Evolutionary conservation across 2,113 vertebrate species (phyloP), one percentile per base, ranked within the genome.

Genomic region (Oreochromis spilurus): DNA sequence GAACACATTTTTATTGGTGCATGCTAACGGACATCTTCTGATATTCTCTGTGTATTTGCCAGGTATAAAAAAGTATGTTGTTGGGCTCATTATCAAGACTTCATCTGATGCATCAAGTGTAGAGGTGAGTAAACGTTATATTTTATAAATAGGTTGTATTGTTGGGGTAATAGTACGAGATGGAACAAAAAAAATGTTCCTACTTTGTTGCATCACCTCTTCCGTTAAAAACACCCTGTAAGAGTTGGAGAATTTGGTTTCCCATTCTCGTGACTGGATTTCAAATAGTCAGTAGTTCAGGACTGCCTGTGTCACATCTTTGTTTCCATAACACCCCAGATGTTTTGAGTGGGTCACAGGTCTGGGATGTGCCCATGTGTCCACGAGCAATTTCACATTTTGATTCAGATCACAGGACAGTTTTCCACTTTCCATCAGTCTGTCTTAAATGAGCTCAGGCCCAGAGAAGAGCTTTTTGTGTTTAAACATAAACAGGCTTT

Each of bases 11-110:
- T 38, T 26, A 70, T 53, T 26, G 19, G 17, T 54, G 34, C 34
- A 45, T 9, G n/a, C 79, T 93, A 70, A 94, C 72, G 1, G 2
- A 57, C 45, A 38, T 36, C 16, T 65, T 57, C 70, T 83, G 72
- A 53, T 82, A 38, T 81, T 38, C 6, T 93, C 75, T 95, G 72
- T 95, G 72, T 94, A 90, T 88, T 91, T 93, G 84, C 65, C 95
- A 99, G 98, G 98, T 92, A 99, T 99, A 88, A 99, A 99, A 97
- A 99, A 99, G 92, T 99, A 99, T 2, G 99, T 99, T 94, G 99
- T 99, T 53, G 98, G 98, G 93, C 97, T 99, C 90, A 99, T 99
- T 96, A 99, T 99, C 96, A 99, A 99, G 97, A 99, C 99, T 2
- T 99, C 99, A 9, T 99, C 98, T 90, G 99, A 99, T 90, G 98